Base-by-base conservation (phyloP, 2,113 vertebrate genomes). In the Montifringilla adamsi region DNA sequence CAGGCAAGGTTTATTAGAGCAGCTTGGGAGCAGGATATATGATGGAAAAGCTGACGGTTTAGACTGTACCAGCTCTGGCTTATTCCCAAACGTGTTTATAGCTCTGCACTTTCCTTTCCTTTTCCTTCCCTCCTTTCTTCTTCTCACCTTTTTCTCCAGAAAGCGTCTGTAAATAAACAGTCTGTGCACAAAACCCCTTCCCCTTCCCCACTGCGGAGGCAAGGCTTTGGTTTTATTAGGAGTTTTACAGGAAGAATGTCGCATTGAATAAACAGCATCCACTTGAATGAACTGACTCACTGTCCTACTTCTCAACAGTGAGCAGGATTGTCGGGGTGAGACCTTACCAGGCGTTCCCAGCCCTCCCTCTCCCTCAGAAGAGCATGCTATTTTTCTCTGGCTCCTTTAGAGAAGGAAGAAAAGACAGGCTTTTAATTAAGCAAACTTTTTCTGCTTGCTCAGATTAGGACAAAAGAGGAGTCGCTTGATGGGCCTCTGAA, bases 391-490 rank as follows among this genome's bases (percentile, higher is more conserved):
- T 97, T 96, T 94, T 66, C 77, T 87, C 85, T 3, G 1, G 47
- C 80, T 64, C 52, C 87, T 94, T 96, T 95, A 87, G 66, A 94
- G 84, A 21, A 63, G 63, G 78, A 93, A 87, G 88, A 96, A 96
- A 95, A 94, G 93, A 87, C 87, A 92, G 94, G 91, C 90, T 97
- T 97, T 97, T 97, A 97, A 97, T 97, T 96, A 96, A 97, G 95
- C 95, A 96, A 97, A 96, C 93, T 89, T 90, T 92, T 95, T 93
- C 91, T 91, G 73, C 95, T 96, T 87, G 81, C 93, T 97, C 70
- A 83, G 88, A 91, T 97, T 83, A 94, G 84, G 85, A 97, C 96
- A 97, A 96, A 97, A 93, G 94, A 77, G 80, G 84, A 96, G 88
- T 96, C 30, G 8, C 91, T 91, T 44, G 86, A 95, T 92, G 93